Base-by-base conservation (phyloP, 2,888 invertebrate species). In the Sphaerophoria taeniata region DNA sequence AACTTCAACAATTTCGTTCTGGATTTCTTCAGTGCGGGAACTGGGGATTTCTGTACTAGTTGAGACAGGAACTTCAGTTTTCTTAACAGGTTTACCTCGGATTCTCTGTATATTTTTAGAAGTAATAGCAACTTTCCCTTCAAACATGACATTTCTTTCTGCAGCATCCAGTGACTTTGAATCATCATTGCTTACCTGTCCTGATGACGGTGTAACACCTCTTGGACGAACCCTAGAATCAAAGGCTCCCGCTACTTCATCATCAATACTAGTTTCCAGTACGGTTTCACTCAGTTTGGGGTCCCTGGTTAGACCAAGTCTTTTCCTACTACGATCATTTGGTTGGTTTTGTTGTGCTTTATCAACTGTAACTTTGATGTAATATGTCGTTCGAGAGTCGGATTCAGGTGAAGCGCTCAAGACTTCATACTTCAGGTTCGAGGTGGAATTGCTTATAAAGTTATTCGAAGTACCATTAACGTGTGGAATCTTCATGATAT, bases 401-500 rank as follows among this genome's bases (percentile, higher is more conserved):
- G 51, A 39, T 39, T 53, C 67, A 39, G 16, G 7, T 6, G 51
- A 14, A 34, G 63, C 4, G 11, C 51, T 39, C 9, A 45, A 16
- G 12, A 16, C 6, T 34, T 51, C 51, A 36, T 49, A 36, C 2
- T 5, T 16, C 12, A 34, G 12, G n/a, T 43, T 24, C 2, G 43
- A 11, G 24, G n/a, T 61, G 9, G 14, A 16, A 14, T 36, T 39
- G 39, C 60, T 60, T 43, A 16, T 24, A 45, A 0, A 4, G 7
- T 31, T 31, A 33, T 45, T 24, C 12, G 43, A n/a, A 45, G 1
- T 1, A 45, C 7, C 3, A 11, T 61, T 45, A 12, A 49, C 34
- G 4, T 49, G 65, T 9, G 65, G 65, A 33, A 65, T 65, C 49
- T 65, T 65, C 65, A 49, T 65, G 11, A 65, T 65, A 24, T 65